Percentiles rank a stretch among this genome's conserved stretches.
Conservation (phyloP, 2,888 invertebrate genomes). For the Euplexia lucipara region DNA sequence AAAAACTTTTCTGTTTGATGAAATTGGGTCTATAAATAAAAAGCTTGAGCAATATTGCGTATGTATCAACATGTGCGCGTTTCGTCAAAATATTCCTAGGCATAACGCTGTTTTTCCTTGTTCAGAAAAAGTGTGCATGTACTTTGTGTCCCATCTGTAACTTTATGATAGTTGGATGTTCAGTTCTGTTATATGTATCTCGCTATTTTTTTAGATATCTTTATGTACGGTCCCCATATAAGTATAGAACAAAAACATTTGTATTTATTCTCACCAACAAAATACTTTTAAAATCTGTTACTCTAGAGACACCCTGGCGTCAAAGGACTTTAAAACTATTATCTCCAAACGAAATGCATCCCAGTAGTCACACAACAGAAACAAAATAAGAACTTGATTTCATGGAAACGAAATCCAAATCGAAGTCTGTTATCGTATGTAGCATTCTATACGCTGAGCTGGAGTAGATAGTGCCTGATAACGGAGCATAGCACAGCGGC, state of each 20-base stretch:
- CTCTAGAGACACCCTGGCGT: background rate
- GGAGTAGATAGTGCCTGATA: slow-evolving; percentile 65
- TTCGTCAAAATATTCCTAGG: slow-evolving; percentile 52
- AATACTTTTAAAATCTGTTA: background rate
- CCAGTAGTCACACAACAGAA: slow-evolving; percentile 31
- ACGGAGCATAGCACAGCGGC: slow-evolving; percentile 52
- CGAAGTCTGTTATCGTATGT: slow-evolving; percentile 61
- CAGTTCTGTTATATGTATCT: slow-evolving; percentile 25
- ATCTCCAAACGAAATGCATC: slow-evolving; percentile 33
- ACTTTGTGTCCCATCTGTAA: slow-evolving; percentile 40
- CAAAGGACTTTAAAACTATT: slow-evolving; percentile 16
- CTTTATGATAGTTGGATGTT: slow-evolving; percentile 25
- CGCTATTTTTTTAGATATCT: background rate
- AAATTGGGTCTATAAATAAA: slow-evolving; percentile 73
- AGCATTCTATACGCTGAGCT: slow-evolving; percentile 58
- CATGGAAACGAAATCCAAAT: slow-evolving; percentile 58
- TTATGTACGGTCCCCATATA: background rate
- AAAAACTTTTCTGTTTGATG: slow-evolving; percentile 75
- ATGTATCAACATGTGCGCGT: slow-evolving; percentile 57
- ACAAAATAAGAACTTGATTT: slow-evolving; percentile 54
- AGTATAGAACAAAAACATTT: background rate
- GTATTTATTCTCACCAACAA: background rate
- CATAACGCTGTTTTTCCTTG: slow-evolving; percentile 37
- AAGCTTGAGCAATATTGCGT: slow-evolving; percentile 60
- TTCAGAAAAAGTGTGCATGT: slow-evolving; percentile 44